Conservation (phyloP, 2,797 vertebrate species). For the Mus spretus region DNA sequence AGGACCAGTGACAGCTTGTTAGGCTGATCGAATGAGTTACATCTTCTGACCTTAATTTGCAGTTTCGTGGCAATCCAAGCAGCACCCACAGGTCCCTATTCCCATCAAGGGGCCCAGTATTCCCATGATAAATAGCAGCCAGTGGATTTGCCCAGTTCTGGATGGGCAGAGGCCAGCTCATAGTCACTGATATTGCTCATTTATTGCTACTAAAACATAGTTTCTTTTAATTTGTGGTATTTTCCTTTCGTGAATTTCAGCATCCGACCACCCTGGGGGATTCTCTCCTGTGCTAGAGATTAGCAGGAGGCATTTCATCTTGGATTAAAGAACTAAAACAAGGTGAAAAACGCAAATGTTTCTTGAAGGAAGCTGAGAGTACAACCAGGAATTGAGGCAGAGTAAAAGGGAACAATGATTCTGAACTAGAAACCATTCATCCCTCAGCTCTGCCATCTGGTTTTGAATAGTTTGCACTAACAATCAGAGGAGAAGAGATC, state of each 20-base stretch:
- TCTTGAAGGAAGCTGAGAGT: not conserved
- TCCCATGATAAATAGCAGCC: accelerated
- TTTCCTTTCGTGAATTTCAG: not conserved
- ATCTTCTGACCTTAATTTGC: not conserved
- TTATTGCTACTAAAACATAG: not conserved
- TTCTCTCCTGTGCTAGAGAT: not conserved
- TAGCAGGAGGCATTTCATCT: not conserved
- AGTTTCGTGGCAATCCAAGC: not conserved
- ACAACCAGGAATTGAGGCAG: not conserved
- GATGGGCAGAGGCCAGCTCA: not conserved
- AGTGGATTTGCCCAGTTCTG: too few relatives aligned
- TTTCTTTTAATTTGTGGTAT: not conserved
- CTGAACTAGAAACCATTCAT: not conserved
- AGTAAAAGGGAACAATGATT: not conserved
- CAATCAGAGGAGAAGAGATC: not conserved
- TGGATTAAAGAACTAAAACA: not conserved
- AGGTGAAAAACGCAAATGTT: not conserved
- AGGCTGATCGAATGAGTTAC: not conserved
- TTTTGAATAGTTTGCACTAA: not conserved
- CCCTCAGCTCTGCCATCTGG: not conserved
- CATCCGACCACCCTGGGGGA: not conserved
- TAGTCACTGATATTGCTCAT: not conserved
- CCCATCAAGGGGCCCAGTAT: too few relatives aligned
- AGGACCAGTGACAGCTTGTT: not conserved
- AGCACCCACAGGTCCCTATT: not conserved